Evolutionary conservation across 2,888 invertebrate species (phyloP), one percentile per base, ranked within the genome.

Genomic region (Xestoiulus laeticollis): DNA sequence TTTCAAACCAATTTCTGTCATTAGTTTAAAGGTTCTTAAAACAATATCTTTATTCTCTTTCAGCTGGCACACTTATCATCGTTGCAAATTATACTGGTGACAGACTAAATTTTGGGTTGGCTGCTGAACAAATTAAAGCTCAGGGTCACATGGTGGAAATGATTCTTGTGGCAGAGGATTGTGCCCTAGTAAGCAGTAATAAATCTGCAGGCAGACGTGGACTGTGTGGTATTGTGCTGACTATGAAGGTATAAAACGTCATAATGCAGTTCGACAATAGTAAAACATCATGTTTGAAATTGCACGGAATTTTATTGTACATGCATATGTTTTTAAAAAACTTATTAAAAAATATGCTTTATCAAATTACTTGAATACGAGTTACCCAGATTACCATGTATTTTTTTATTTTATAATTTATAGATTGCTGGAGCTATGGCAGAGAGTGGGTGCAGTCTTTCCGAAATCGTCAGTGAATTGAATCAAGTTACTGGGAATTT

Each of bases 31-130:
- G 85, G 6, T 22, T 26, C 22, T 84, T n/a, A 14, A 32, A 19
- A 84, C 26, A 22, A 84, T n/a, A 19, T 87, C 22, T 85, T 68
- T 87, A 83, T 88, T 84, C 85, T 90, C 94, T 93, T 88, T 43
- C 38, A 87, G 87, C 87, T 4, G 96, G 96, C 44, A 94, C 95
- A n/a, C 91, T 97, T 10, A 93, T 96, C 0, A 93, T 96, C 53
- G 93, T 96, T 14, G 95, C 95, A 14, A 96, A 96, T 92, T 96
- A 96, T 90, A 95, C 96, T 0, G 95, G 96, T 0, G 96, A 96
- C 90, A 93, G 96, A 88, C 92, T 97, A 22, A 96, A 96, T 92
- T 97, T 97, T 91, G 96, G 96, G 0, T 93, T 96, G 91, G 96
- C 96, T 0, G 94, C 95, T 19, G 96, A 96, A 91, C 94, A 95